These are phyloP conservation scores for Takifugu rubripes DNA, from an alignment of 2,797 vertebrate species.

Conservation along the genomic window DNA sequence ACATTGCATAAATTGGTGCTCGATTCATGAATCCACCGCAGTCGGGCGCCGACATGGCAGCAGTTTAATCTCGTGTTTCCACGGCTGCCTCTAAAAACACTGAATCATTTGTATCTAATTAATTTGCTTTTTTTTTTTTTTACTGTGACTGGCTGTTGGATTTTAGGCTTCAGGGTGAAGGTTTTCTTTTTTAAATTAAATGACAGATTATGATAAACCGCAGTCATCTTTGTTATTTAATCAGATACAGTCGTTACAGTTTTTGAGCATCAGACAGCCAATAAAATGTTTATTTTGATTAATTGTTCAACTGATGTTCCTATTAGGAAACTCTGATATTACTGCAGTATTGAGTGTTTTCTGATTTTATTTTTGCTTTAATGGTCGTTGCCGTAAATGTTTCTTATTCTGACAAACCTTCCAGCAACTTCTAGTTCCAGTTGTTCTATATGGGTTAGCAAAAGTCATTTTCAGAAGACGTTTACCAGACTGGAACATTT, in stretches of 20 bases:
- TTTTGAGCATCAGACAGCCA: slow-evolving; percentile 22
- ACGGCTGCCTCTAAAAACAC: no score
- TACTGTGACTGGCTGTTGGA: neutral
- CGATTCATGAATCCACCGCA: slow-evolving; percentile 12
- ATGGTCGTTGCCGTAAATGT: neutral
- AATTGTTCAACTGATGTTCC: slow-evolving; percentile 19
- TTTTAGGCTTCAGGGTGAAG: neutral
- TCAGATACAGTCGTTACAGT: slow-evolving; percentile 4
- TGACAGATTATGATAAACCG: slow-evolving; percentile 2
- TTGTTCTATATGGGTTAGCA: neutral
- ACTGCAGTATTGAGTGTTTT: neutral
- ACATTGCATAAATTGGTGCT: slow-evolving; percentile 3
- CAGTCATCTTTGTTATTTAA: slow-evolving; percentile 20
- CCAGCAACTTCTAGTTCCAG: neutral
- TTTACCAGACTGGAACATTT: no score
- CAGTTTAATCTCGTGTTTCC: no score
- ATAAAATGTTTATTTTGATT: slow-evolving; percentile 17
- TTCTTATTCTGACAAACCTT: neutral
- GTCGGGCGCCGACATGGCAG: neutral
- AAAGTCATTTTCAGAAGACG: no score
- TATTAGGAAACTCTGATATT: neutral
- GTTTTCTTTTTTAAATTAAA: neutral
- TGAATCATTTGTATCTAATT: no score
- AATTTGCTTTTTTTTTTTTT: neutral
- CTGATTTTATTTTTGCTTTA: neutral